Evolutionary conservation across 1,140 invertebrate genomes (phyloP), one percentile per base, ranked within the genome.

Genomic region (Drosophila navojoa): DNA sequence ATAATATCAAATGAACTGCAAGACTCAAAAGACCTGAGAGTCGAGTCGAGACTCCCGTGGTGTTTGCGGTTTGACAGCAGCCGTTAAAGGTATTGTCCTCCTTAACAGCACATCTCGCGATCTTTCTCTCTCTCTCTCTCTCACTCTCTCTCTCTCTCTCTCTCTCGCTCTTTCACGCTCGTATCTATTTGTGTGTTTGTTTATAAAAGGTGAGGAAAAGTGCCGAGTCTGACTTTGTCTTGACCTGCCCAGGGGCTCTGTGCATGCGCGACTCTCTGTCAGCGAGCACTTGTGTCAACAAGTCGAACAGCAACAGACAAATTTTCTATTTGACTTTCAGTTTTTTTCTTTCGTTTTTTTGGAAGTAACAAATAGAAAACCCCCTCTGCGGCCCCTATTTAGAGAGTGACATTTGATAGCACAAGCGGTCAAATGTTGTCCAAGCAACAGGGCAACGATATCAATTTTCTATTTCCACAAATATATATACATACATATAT

Each of bases 1-100:
- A 87, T 78, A 86, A 78, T 86, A 87, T 82, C 82, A 74, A 89
- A 82, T 86, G 79, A 79, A 85, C 81, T 68, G 71, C 19, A 49
- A 61, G 72, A 58, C 40, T 40, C 42, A n/a, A 38, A 38, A 47
- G 38, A 54, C 22, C 49, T 40, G 54, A 50, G 59, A 35, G 44
- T 49, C 29, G 59, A 35, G 44, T 49, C 29, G 45, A 58, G 81
- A 76, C 79, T 79, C 82, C 82, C 82, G 76, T 68, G 79, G 82
- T 86, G 79, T 73, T 63, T 82, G 82, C 70, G 82, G 82, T 79
- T 75, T 60, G 72, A 77, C 75, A 73, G 52, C 58, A 45, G 61
- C 7, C 35, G 19, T 11, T 40, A 54, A 38, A 52, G 52, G 29
- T 60, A 54, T 54, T 63, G 16, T 42, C 44, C 50, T 58, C 27